A percentile compares a stretch with the other conserved stretches of the same genome.
phyloP scores from a whole-genome alignment of 2,888 invertebrate genomes.

The Pteria penguin region DNA sequence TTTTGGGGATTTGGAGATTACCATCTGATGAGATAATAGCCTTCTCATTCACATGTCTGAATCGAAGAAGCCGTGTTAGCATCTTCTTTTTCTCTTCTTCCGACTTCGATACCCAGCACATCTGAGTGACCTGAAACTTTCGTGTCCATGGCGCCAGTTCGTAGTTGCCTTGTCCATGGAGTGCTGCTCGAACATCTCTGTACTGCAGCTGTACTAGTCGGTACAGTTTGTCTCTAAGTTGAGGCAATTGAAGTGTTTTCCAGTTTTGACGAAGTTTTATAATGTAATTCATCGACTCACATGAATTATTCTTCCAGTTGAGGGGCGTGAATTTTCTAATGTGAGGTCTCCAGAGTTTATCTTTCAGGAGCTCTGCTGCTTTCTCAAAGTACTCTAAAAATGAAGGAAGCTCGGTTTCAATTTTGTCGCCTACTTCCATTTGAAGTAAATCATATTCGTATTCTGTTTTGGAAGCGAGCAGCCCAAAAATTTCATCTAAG shows the following conservation, averaged over 20 bases:
- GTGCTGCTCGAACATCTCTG: slow-evolving; percentile 2
- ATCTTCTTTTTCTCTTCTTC: background rate
- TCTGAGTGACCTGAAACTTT: background rate
- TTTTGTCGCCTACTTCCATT: background rate
- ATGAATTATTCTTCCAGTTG: slow-evolving; percentile 12
- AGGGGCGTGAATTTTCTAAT: background rate
- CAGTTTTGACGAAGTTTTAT: background rate
- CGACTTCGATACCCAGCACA: background rate
- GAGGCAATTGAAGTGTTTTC: slow-evolving; percentile 1
- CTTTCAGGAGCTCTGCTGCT: background rate
- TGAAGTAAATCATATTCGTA: background rate
- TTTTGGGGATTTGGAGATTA: background rate
- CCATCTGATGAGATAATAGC: background rate
- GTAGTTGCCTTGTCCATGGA: slow-evolving; percentile 9
- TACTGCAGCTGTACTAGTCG: slow-evolving; percentile 1
- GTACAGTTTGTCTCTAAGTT: slow-evolving; percentile 3
- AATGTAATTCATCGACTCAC: slow-evolving; percentile 20
- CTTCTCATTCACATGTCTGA: background rate
- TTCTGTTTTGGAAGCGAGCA: background rate
- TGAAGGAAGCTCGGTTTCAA: background rate
- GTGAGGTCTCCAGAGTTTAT: background rate
- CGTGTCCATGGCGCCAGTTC: background rate
- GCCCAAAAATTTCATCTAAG: background rate
- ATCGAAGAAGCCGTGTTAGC: background rate
- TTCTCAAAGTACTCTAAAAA: background rate